A percentile compares a stretch with the other conserved stretches of the same genome.
Evolutionary conservation across 2,797 vertebrate genomes (phyloP).

Genomic region (Coilia nasus): DNA sequence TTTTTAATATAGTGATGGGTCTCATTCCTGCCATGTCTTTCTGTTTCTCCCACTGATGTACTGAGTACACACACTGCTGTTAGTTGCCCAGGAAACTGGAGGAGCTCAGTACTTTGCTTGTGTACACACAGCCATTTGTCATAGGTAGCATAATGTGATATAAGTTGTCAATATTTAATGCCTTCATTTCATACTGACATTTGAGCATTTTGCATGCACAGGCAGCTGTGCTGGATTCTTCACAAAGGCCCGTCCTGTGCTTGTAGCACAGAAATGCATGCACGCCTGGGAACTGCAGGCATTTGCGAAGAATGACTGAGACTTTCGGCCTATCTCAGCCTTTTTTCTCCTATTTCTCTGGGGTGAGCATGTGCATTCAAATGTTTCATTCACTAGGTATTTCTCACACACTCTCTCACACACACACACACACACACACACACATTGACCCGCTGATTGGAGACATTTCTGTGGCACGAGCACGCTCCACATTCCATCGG

Average conservation of each 20-base stretch:
- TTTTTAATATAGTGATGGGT: not conserved
- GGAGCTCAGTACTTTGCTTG: not conserved
- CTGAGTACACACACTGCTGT: not conserved
- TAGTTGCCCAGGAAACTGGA: constrained; percentile 18
- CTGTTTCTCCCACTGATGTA: not conserved
- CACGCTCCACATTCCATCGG: not conserved
- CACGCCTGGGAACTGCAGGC: not conserved
- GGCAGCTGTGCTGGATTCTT: not conserved
- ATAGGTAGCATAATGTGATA: not conserved
- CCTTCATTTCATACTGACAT: not conserved
- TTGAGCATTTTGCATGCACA: not conserved
- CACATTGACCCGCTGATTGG: not conserved
- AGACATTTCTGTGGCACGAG: not conserved
- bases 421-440: not conserved
- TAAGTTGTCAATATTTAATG: not conserved
- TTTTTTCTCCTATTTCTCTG: not conserved
- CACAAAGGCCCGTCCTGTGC: not conserved
- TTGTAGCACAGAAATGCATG: not conserved
- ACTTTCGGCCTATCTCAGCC: not conserved
- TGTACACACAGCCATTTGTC: not conserved
- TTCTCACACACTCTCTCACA: not conserved
- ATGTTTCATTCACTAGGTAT: not conserved
- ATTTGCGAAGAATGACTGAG: not conserved
- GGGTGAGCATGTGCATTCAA: not conserved
- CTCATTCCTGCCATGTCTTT: not conserved